Conservation (phyloP, 1,140 invertebrate species). For the Eciton burchellii region DNA sequence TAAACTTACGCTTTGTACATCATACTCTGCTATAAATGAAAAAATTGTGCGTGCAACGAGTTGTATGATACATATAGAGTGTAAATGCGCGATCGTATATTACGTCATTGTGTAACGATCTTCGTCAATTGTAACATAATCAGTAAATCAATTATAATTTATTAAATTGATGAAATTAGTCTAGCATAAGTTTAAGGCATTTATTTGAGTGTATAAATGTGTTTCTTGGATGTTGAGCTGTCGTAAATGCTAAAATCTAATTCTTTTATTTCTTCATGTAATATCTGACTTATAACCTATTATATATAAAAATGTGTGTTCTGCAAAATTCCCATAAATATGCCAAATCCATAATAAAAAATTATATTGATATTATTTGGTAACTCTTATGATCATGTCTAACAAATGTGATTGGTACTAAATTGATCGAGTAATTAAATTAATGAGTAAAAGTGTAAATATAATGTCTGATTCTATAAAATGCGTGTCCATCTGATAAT, state of each 20-base stretch:
- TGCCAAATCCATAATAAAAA: not conserved
- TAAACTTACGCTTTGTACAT: constrained; percentile 69
- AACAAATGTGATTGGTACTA: not conserved
- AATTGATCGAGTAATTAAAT: not conserved
- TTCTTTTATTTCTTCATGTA: not conserved
- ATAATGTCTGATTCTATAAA: not conserved
- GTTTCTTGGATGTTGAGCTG: constrained; percentile 13
- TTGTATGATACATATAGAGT: constrained; percentile 21
- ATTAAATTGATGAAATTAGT: not conserved
- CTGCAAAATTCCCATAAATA: not conserved
- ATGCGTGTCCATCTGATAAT: constrained; percentile 46
- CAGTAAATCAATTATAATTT: constrained; percentile 6
- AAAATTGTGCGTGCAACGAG: constrained; percentile 42
- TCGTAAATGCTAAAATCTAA: not conserved
- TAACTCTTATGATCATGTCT: not conserved
- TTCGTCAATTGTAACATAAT: constrained; percentile 4
- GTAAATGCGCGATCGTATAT: constrained; percentile 13
- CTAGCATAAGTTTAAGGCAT: constrained; percentile 6
- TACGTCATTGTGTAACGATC: not conserved
- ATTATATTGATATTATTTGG: not conserved
- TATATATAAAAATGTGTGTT: not conserved
- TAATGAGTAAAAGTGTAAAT: not conserved
- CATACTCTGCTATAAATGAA: constrained; percentile 50
- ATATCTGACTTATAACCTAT: not conserved
- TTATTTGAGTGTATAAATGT: constrained; percentile 5